Conservation (phyloP, 2,888 invertebrate species). For the Sepioteuthis lessoniana region DNA sequence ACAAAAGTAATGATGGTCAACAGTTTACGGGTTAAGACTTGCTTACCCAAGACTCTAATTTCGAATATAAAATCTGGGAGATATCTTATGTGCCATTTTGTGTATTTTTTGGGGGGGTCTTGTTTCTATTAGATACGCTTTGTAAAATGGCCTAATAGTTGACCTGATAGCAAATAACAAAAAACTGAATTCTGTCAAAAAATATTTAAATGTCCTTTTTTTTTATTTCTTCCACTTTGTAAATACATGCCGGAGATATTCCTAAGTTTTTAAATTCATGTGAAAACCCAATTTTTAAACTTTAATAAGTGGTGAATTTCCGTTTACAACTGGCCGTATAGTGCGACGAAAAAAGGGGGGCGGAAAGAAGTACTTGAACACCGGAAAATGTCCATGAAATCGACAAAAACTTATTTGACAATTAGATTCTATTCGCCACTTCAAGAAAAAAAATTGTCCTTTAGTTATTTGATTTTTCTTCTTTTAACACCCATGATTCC, state of each 20-base stretch:
- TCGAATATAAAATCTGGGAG: no score
- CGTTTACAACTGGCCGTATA: neutral
- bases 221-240: neutral
- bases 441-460: neutral
- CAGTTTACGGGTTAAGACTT: no score
- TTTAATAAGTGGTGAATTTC: neutral
- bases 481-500: no score
- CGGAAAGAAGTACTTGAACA: slow-evolving; percentile 11
- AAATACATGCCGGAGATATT: neutral
- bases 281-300: neutral
- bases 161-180: neutral
- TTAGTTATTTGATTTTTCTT: no score
- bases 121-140: no score
- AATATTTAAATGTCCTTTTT: neutral
- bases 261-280: neutral
- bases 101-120: no score
- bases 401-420: neutral
- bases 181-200: neutral
- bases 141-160: neutral
- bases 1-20: no score
- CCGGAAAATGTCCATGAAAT: neutral
- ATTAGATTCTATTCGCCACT: neutral
- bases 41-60: no score
- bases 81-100: no score
- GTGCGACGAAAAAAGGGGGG: neutral